Evolutionary conservation across 2,888 invertebrate species (phyloP).

Genomic region (Muschampia staudingeri): DNA sequence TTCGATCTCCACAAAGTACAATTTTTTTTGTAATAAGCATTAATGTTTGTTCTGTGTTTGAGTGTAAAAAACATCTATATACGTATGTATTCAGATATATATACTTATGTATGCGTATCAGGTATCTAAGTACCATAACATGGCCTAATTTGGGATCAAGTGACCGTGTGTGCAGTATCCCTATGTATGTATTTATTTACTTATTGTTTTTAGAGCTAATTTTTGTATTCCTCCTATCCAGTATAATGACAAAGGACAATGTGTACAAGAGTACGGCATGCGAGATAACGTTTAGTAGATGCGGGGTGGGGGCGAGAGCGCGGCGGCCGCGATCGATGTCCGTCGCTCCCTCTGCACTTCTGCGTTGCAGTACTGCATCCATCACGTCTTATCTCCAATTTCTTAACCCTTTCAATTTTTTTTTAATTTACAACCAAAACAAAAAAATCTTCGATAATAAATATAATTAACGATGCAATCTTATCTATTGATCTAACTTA

Average conservation of each 20-base stretch:
- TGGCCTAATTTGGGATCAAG: too few relatives aligned
- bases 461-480: too few relatives aligned
- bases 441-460: not conserved
- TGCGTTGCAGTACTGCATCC: slow-evolving; percentile 83
- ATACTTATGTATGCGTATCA: too few relatives aligned
- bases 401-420: slow-evolving; percentile 13
- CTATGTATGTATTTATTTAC: too few relatives aligned
- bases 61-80: too few relatives aligned
- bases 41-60: too few relatives aligned
- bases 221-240: slow-evolving; percentile 26
- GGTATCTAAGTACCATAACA: too few relatives aligned
- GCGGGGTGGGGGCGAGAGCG: slow-evolving; percentile 69
- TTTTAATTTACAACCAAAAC: not conserved
- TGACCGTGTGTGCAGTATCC: too few relatives aligned
- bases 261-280: slow-evolving; percentile 63
- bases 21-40: too few relatives aligned
- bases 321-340: slow-evolving; percentile 82
- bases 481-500: too few relatives aligned
- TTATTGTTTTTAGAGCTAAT: not conserved
- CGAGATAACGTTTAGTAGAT: slow-evolving; percentile 79
- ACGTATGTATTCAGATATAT: too few relatives aligned
- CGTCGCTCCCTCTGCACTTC: slow-evolving; percentile 80
- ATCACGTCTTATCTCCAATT: slow-evolving; percentile 64
- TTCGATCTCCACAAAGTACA: too few relatives aligned
- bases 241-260: slow-evolving; percentile 36